Evolutionary conservation across 2,888 invertebrate genomes (phyloP).

Genomic region (Antitype chi): DNA sequence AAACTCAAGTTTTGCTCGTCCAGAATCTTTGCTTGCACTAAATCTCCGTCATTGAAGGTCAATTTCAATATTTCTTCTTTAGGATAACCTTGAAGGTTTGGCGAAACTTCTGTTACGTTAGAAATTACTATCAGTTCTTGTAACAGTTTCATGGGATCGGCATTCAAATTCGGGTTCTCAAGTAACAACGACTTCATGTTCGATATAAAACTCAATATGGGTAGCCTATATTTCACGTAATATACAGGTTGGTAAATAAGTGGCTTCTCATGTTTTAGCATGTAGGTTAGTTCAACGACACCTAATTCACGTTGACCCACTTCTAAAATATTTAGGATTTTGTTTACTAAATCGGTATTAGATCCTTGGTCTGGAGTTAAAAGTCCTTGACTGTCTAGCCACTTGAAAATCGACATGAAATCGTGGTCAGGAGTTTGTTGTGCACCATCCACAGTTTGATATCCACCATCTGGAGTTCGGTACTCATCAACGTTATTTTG

Average conservation of each 20-base stretch:
- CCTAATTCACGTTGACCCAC: constrained; percentile 62
- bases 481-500: neutral
- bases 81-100: constrained; percentile 71
- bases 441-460: constrained; percentile 1
- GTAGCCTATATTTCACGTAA: constrained; percentile 81
- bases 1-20: constrained; percentile 63
- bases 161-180: constrained; percentile 70
- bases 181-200: constrained; percentile 69
- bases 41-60: constrained; percentile 72
- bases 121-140: constrained; percentile 72
- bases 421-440: constrained; percentile 30
- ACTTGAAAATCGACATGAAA: constrained; percentile 43
- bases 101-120: constrained; percentile 74
- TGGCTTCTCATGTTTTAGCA: constrained; percentile 75
- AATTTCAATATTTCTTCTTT: constrained; percentile 74
- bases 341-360: constrained; percentile 59
- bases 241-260: constrained; percentile 76
- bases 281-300: constrained; percentile 80
- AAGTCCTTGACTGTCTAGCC: constrained; percentile 54
- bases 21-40: constrained; percentile 77
- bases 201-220: constrained; percentile 73
- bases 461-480: constrained; percentile 22
- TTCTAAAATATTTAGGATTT: constrained; percentile 75
- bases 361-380: constrained; percentile 62
- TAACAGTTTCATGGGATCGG: constrained; percentile 71